phyloP scores from a whole-genome alignment of 2,797 vertebrate genomes.

The Oryzias dopingdopingensis region DNA sequence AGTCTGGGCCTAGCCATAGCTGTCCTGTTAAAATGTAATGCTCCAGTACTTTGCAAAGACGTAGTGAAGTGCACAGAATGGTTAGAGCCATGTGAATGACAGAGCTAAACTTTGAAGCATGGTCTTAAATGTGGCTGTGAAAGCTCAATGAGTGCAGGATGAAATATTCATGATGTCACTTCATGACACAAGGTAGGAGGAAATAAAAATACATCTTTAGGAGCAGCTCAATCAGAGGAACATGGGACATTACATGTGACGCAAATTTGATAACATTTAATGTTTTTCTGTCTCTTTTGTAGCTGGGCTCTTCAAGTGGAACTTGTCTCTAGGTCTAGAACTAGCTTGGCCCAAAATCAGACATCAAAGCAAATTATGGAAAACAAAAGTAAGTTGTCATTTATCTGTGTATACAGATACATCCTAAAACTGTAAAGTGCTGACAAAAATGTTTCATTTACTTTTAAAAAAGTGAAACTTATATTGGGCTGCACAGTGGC shows the following conservation, averaged over 20 bases:
- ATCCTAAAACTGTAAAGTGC: too few species aligned
- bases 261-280: not conserved
- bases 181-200: conserved; percentile 12
- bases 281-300: not conserved
- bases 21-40: conserved; percentile 59
- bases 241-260: not conserved
- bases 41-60: conserved; percentile 51
- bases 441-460: too few species aligned
- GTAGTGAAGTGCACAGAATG: conserved; percentile 30
- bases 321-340: too few species aligned
- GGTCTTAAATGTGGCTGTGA: conserved; percentile 16
- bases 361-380: too few species aligned
- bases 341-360: too few species aligned
- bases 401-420: too few species aligned
- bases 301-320: too few species aligned
- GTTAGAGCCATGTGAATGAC: conserved; percentile 31
- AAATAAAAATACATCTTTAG: conserved; percentile 31
- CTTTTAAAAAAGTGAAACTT: too few species aligned
- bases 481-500: too few species aligned
- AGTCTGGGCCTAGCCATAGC: conserved; percentile 41
- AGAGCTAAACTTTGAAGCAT: conserved; percentile 31
- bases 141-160: conserved; percentile 20
- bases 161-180: conserved; percentile 55
- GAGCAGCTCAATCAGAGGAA: conserved; percentile 1
- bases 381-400: too few species aligned